Conservation (phyloP, 2,797 vertebrate species). For the Sebastes hopkinsi region DNA sequence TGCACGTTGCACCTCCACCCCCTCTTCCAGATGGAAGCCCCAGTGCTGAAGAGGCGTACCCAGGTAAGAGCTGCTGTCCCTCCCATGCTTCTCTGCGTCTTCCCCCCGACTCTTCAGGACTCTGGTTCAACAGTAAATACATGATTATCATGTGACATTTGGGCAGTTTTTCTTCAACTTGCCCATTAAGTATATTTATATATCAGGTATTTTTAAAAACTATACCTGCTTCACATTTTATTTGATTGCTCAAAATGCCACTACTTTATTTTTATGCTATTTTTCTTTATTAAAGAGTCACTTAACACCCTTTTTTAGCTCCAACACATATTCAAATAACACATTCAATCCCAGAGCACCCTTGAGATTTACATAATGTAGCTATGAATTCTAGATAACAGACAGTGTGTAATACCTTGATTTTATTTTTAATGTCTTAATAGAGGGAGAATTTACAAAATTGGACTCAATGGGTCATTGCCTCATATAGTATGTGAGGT, state of each 20-base stretch:
- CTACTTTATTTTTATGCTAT: neutral
- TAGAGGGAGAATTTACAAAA: no score
- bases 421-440: no score
- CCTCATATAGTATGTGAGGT: no score
- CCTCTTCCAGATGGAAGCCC: slow-evolving; percentile 92
- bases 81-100: slow-evolving; percentile 58
- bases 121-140: neutral
- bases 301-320: neutral
- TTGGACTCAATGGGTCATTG: no score
- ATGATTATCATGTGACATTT: neutral
- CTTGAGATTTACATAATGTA: no score
- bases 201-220: neutral
- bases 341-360: neutral
- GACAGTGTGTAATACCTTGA: no score
- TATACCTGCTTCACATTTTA: neutral
- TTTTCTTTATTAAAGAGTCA: neutral
- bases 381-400: no score
- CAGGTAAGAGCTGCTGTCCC: slow-evolving; percentile 90
- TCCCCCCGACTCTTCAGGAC: neutral
- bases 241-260: neutral
- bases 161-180: neutral
- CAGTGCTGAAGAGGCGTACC: slow-evolving; percentile 88
- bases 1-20: slow-evolving; percentile 93
- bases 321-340: neutral
- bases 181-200: neutral